phyloP scores from a whole-genome alignment of 2,113 vertebrate genomes.

The Stercorarius parasiticus region DNA sequence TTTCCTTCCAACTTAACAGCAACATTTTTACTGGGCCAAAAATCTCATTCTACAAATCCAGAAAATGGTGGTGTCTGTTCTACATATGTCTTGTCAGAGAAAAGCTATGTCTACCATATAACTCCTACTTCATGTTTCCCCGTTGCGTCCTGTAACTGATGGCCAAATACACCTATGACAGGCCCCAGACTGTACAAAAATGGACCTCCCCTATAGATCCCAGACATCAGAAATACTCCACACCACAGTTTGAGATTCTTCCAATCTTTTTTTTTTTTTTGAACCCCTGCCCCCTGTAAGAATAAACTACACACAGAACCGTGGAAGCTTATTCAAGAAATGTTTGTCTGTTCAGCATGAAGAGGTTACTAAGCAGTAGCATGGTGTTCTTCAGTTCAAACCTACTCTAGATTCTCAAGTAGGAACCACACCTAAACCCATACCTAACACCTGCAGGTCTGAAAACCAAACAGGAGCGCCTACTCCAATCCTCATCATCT shows the following conservation, averaged over 20 bases:
- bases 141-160: neutral
- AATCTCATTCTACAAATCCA: neutral
- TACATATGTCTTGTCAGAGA: neutral
- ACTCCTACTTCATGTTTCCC: accelerated
- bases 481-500: neutral
- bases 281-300: neutral
- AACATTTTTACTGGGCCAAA: neutral
- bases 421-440: neutral
- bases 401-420: neutral
- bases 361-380: neutral
- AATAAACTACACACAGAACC: neutral
- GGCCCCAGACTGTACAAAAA: neutral
- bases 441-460: neutral
- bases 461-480: neutral
- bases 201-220: neutral
- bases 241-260: neutral
- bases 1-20: neutral
- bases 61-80: neutral
- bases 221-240: neutral
- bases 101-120: neutral
- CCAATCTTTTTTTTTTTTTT: neutral
- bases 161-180: neutral
- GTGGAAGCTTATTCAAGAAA: neutral
- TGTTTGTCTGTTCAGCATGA: neutral
- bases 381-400: neutral